Percentiles rank a stretch among this genome's conserved stretches.
These are phyloP conservation scores for Erpobdella octoculata DNA, from an alignment of 2,888 invertebrate species.

Conservation along the genomic window DNA sequence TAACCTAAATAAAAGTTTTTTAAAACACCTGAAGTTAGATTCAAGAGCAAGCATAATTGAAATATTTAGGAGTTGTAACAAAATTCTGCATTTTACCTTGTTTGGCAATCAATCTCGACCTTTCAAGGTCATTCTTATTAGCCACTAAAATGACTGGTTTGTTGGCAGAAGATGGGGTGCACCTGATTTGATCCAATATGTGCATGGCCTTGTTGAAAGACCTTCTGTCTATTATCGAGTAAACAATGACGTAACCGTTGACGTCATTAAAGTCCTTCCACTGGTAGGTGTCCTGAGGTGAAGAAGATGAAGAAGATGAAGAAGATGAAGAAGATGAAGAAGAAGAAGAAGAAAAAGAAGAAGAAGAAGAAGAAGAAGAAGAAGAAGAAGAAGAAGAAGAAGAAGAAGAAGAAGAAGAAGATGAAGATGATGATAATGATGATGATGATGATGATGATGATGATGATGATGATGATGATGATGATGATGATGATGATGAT, in stretches of 20 bases:
- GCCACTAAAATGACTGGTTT: slow-evolving; percentile 29
- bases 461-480: background rate
- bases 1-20: too few relatives aligned
- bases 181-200: slow-evolving; percentile 72
- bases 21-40: too few relatives aligned
- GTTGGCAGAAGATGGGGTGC: slow-evolving; percentile 52
- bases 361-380: background rate
- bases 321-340: background rate
- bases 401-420: background rate
- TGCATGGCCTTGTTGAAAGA: slow-evolving; percentile 78
- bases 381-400: background rate
- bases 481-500: slow-evolving; percentile 1
- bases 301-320: background rate
- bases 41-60: too few relatives aligned
- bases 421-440: slow-evolving; percentile 1
- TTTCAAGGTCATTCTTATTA: slow-evolving; percentile 31
- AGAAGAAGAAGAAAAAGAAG: background rate
- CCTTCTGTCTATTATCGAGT: slow-evolving; percentile 75
- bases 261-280: slow-evolving; percentile 49
- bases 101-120: slow-evolving; percentile 31
- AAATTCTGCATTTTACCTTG: too few relatives aligned
- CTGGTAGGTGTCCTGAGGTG: slow-evolving; percentile 30
- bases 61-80: too few relatives aligned
- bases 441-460: background rate
- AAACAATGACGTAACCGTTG: slow-evolving; percentile 84